Evolutionary conservation across 2,888 invertebrate genomes (phyloP).

Genomic region (Petrophora chlorosata): DNA sequence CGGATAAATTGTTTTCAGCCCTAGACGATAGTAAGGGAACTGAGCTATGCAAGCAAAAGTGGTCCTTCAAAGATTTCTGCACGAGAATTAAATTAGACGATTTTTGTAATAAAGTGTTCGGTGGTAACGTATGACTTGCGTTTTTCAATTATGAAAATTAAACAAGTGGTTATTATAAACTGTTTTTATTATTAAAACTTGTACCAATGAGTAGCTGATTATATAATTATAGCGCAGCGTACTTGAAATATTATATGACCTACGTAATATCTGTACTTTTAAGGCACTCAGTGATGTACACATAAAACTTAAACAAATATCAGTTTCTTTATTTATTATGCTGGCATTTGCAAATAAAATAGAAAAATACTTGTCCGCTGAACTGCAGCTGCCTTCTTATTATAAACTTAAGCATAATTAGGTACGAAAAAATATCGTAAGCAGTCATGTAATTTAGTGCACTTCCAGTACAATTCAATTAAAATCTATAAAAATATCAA

Average conservation of each 20-base stretch:
- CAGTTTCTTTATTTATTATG: no score
- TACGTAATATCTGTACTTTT: no score
- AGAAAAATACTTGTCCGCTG: no score
- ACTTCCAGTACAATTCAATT: no score
- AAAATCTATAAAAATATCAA: no score
- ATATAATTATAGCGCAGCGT: no score
- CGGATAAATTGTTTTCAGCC: slow-evolving; percentile 64
- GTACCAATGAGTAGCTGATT: no score
- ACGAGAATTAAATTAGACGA: slow-evolving; percentile 71
- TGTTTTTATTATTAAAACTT: slow-evolving; percentile 22
- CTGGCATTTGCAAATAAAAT: no score
- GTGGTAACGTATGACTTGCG: slow-evolving; percentile 33
- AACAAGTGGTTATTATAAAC: slow-evolving; percentile 11
- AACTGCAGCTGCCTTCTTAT: no score
- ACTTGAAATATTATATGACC: no score
- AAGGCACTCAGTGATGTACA: slow-evolving; percentile 12
- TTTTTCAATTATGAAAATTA: slow-evolving; percentile 23
- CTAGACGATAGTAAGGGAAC: slow-evolving; percentile 42
- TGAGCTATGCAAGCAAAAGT: slow-evolving; percentile 46
- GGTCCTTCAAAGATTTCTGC: slow-evolving; percentile 77
- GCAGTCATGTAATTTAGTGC: no score
- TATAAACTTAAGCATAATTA: not conserved
- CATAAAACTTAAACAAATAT: slow-evolving; percentile 11
- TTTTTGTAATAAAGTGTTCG: slow-evolving; percentile 70
- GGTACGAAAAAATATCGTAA: no score